Evolutionary conservation across 2,888 invertebrate species (phyloP), one percentile per base, ranked within the genome.

Genomic region (Lydus trimaculatus): DNA sequence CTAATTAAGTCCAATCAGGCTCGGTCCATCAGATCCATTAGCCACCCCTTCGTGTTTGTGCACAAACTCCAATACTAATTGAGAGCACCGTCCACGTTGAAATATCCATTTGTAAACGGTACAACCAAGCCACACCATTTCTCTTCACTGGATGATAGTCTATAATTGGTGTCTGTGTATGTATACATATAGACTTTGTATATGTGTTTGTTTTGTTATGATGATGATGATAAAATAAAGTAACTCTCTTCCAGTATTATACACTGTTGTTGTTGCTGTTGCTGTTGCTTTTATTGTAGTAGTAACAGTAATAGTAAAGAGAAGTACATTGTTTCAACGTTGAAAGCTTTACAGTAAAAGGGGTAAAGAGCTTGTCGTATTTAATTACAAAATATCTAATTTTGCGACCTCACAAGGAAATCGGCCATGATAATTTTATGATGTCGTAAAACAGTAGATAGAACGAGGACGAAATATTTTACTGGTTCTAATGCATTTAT

Each of bases 1-100:
- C 87, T 88, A 89, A 89, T 89, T 88, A 88, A 87, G 87, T 86
- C 85, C 87, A 88, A 88, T 89, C 88, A 87, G 86, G 83, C 84
- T 82, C 84, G 87, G 85, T 84, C 86, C 85, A 86, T 86, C 86
- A 84, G 85, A 84, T 84, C 86, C 86, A 86, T 87, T 86, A 85
- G 84, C 84, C 85, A 82, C 82, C 80, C 83, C 82, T 81, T 81
- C 81, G 83, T 84, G 85, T 84, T 84, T 85, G 84, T 81, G 83
- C 82, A 83, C 83, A 82, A 84, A 84, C 83, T 84, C 81, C 79
- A 80, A 84, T 83, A 83, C 82, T 84, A 85, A 84, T 84, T 84
- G 83, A 82, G 81, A 82, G 81, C 79, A 78, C 78, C 76, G 80
- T 78, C 80, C 78, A 80, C 76, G 76, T 74, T 78, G 77, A 80